Percentiles rank a stretch among this genome's conserved stretches.
Evolutionary conservation across 92 coral and sea anemone genomes (phyloP).

Genomic region (Porites lobata): DNA sequence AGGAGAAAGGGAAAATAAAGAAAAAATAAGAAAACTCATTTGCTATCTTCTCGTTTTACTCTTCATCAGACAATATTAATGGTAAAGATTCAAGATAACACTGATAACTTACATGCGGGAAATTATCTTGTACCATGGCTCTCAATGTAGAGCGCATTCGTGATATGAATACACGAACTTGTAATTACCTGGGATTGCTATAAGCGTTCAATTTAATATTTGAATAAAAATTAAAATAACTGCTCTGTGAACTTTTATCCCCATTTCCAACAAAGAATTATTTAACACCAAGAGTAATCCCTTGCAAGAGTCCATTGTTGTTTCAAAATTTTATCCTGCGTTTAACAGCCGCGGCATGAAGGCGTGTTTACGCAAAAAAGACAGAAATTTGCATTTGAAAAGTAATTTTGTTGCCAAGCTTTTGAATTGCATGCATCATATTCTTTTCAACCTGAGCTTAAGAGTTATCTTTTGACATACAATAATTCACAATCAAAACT

Average conservation of each 20-base stretch:
- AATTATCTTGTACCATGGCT: not conserved
- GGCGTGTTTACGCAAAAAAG: not conserved
- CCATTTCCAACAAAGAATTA: constrained; percentile 15
- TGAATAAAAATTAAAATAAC: not conserved
- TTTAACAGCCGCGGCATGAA: not conserved
- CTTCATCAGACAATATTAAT: not conserved
- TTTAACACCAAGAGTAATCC: not conserved
- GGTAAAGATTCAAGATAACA: not conserved
- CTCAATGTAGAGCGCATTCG: not conserved
- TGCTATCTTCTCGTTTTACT: not conserved
- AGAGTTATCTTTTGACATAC: not conserved
- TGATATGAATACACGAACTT: not conserved
- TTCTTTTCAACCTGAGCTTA: not conserved
- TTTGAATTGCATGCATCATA: not conserved
- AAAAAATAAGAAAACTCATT: not conserved
- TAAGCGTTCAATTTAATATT: too few relatives aligned
- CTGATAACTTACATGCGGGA: not conserved
- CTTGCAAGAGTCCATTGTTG: constrained; percentile 4
- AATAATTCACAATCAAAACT: too few relatives aligned
- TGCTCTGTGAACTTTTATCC: constrained; percentile 21
- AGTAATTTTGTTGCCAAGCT: not conserved
- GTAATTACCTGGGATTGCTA: too few relatives aligned
- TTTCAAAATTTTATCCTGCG: constrained; percentile 7
- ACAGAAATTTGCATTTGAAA: constrained; percentile 32
- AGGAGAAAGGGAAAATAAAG: not conserved